A percentile compares a stretch with the other conserved stretches of the same genome.
Conservation (phyloP, 2,113 vertebrate species). For the Rhinolophus ferrumequinum region DNA sequence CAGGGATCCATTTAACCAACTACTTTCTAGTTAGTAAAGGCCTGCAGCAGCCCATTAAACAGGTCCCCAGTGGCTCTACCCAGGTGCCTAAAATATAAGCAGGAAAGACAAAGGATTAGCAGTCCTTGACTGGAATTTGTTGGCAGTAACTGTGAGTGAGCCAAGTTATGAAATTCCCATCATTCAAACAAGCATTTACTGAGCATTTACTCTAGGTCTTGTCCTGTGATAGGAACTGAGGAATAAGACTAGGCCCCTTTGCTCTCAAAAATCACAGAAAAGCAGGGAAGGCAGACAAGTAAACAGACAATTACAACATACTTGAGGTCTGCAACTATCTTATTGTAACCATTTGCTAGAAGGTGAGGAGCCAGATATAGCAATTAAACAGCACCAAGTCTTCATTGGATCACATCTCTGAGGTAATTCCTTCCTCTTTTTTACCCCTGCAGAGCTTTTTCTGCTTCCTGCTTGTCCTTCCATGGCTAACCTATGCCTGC, state of each 20-base stretch:
- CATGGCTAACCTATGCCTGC: neutral
- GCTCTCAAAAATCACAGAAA: conserved; percentile 39
- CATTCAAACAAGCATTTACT: conserved; percentile 23
- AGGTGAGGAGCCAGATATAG: neutral
- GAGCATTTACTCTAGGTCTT: conserved; percentile 15
- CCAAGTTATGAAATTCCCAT: conserved; percentile 12
- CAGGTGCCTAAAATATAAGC: conserved; percentile 27
- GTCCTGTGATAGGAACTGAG: conserved; percentile 8
- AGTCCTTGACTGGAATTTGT: conserved; percentile 32
- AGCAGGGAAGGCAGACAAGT: conserved; percentile 10
- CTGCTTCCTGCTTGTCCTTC: neutral
- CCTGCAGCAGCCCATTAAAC: conserved; percentile 1
- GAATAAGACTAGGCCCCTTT: neutral
- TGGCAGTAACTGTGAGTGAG: neutral
- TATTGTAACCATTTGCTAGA: conserved; percentile 41
- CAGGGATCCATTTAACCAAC: neutral
- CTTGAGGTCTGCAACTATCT: neutral
- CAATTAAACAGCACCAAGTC: conserved; percentile 5
- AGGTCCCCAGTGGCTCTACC: neutral
- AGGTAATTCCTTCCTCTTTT: neutral
- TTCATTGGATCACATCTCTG: neutral
- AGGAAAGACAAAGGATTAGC: neutral
- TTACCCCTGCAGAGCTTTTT: neutral
- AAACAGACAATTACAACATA: conserved; percentile 8
- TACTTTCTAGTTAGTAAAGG: conserved; percentile 31